Evolutionary conservation across 2,113 vertebrate genomes (phyloP), one percentile per base, ranked within the genome.

Genomic region (Melanerpes formicivorus): DNA sequence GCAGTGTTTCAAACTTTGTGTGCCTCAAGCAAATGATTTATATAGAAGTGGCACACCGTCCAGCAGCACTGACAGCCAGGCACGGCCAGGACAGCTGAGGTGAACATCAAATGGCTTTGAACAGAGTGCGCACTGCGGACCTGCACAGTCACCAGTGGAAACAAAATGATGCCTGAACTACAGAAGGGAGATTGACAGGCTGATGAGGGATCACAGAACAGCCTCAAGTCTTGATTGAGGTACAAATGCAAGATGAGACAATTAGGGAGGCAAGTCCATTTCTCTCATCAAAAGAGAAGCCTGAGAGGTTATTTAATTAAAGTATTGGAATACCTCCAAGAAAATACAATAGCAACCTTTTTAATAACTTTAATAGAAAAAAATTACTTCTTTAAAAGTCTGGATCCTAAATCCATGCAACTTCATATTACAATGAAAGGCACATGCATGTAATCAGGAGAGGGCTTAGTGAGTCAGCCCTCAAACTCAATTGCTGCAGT

Each of bases 1-100:
- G 29, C 37, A 18, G 13, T 71, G 32, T 77, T 88, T 91, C 77
- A 60, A 66, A 86, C 30, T 83, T 65, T 46, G 4, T 63, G 32
- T 46, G 60, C 91, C 90, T 87, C 85, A 80, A 95, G 81, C 44
- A 79, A 87, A 40, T 63, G 21, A 88, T 91, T 85, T 88, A 44
- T 80, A 80, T 44, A 67, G 42, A 95, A 91, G 32, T 56, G 44
- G 27, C 30, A 74, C 22, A 42, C 62, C 74, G 86, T 90, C 69
- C 69, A 78, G 60, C 73, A 73, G 75, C 60, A 82, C 30, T 78
- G 69, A 84, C 52, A 94, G 78, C 10, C 3, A 91, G 93, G 79
- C 7, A 34, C 22, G 42, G 6, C 37, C 37, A 85, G 21, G 18
- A 89, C 91, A 76, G 19, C 14, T 66, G 52, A 87, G 5, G 7